Evolutionary conservation across 2,888 invertebrate species (phyloP).

Genomic region (Tinea pellionella): DNA sequence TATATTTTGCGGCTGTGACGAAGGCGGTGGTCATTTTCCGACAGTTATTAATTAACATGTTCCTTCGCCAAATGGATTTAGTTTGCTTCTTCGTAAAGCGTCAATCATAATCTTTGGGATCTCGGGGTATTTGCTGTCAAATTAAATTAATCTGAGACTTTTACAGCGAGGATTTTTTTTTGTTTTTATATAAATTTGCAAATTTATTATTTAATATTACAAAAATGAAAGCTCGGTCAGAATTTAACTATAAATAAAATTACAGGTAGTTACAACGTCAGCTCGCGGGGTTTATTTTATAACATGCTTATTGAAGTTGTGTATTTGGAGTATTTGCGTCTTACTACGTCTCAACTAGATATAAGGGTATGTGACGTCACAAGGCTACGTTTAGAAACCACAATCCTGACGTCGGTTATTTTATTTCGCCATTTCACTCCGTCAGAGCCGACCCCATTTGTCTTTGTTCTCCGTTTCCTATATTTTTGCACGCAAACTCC

Average conservation of each 20-base stretch:
- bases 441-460: slow-evolving; percentile 63
- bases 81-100: neutral
- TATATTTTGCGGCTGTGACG: slow-evolving; percentile 7
- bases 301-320: neutral
- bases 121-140: neutral
- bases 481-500: slow-evolving; percentile 71
- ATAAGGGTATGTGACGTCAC: slow-evolving; percentile 10
- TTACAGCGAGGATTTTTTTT: neutral
- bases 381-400: slow-evolving; percentile 24
- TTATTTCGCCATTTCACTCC: slow-evolving; percentile 56
- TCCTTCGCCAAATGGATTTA: neutral
- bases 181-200: no score
- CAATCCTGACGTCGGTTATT: slow-evolving; percentile 51
- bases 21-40: slow-evolving; percentile 10
- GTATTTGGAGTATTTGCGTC: neutral
- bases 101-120: slow-evolving; percentile 11
- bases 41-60: slow-evolving; percentile 14
- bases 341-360: neutral
- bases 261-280: neutral
- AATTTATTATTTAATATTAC: no score
- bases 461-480: slow-evolving; percentile 69
- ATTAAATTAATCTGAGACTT: neutral
- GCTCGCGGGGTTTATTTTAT: neutral
- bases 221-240: no score
- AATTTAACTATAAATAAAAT: no score